Conservation (phyloP, 1,140 invertebrate species). For the Drosophila asahinai region DNA sequence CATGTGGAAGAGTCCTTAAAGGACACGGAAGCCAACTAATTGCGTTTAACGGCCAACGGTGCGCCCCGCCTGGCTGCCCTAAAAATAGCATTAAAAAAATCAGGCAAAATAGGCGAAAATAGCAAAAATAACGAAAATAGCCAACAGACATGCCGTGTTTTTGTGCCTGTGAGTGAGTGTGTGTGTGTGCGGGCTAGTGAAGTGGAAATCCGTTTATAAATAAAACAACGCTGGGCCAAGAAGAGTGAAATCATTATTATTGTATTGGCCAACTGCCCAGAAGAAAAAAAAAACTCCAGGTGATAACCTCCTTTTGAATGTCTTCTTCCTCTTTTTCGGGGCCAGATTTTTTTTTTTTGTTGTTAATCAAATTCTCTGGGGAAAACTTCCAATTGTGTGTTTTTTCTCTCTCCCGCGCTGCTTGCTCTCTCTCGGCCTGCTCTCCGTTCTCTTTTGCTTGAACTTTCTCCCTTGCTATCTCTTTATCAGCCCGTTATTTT, state of each 20-base stretch:
- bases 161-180: constrained; percentile 34
- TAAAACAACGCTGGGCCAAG: constrained; percentile 54
- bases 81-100: constrained; percentile 55
- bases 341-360: constrained; percentile 27
- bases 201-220: constrained; percentile 75
- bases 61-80: constrained; percentile 18
- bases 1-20: constrained; percentile 12
- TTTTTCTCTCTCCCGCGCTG: neutral
- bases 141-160: constrained; percentile 45
- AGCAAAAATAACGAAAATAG: constrained; percentile 37
- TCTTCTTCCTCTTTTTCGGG: constrained; percentile 1
- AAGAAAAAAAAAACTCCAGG: constrained; percentile 39
- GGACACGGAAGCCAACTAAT: neutral
- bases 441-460: neutral
- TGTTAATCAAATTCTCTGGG: constrained; percentile 44
- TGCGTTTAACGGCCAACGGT: constrained; percentile 6
- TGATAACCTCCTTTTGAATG: constrained; percentile 30
- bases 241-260: constrained; percentile 16
- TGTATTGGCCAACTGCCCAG: constrained; percentile 17
- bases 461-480: constrained; percentile 3
- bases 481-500: constrained; percentile 8
- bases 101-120: constrained; percentile 24
- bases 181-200: constrained; percentile 42
- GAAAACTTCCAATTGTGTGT: constrained; percentile 33
- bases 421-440: neutral